phyloP scores from a whole-genome alignment of 2,888 invertebrate genomes.

The Drosophila suboccidentalis region DNA sequence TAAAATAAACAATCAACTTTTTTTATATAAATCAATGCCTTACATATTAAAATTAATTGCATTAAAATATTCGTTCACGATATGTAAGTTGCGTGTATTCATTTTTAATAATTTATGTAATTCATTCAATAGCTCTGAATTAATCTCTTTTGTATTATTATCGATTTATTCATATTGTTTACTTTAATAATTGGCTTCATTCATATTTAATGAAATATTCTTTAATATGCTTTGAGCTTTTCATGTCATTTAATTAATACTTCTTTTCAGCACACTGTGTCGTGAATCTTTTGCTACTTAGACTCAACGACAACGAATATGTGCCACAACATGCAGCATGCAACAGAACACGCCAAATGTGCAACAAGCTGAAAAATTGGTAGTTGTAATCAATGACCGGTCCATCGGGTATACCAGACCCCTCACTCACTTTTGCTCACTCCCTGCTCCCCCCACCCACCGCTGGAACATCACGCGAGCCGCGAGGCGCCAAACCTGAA shows the following conservation, averaged over 20 bases:
- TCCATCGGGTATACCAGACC: conserved; percentile 34
- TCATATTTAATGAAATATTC: neutral
- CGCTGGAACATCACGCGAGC: conserved; percentile 19
- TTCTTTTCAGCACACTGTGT: neutral
- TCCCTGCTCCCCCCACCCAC: no score
- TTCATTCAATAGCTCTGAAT: neutral
- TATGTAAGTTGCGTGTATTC: neutral
- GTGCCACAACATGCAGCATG: conserved; percentile 30
- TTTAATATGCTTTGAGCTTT: neutral
- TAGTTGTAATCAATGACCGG: conserved; percentile 68
- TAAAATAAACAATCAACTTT: no score
- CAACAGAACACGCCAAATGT: conserved; percentile 59
- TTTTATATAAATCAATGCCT: no score
- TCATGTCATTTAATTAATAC: neutral
- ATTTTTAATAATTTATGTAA: neutral
- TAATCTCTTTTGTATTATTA: neutral
- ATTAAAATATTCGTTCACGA: no score
- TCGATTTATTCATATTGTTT: conserved; percentile 7
- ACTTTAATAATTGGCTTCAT: conserved; percentile 5
- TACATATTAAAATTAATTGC: no score
- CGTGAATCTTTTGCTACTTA: neutral
- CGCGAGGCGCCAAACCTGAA: conserved; percentile 49
- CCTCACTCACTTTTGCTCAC: neutral
- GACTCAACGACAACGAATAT: neutral
- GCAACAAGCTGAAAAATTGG: conserved; percentile 74